Evolutionary conservation across 2,113 vertebrate genomes (phyloP), one percentile per base, ranked within the genome.

Genomic region (Heterocephalus glaber): DNA sequence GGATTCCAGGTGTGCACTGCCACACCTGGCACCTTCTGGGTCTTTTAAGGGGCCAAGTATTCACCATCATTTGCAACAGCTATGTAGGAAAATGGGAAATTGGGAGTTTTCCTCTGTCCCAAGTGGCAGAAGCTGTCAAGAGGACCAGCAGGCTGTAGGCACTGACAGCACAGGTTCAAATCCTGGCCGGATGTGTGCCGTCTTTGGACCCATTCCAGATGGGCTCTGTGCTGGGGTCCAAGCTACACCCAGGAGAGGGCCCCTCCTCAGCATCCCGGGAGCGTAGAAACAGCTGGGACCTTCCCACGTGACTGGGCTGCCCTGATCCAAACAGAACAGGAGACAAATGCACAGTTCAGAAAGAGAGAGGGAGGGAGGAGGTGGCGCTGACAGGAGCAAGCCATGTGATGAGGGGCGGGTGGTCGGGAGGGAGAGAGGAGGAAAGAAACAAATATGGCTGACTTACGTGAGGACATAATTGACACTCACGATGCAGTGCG

Each of bases 401-500:
- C 2, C 0, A 1, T 9, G 47, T 0, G 54, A 61, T 8, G 92
- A 11, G 61, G 81, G 83, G 0, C 13, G 44, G 74, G 47, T n/a
- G n/a, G n/a, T n/a, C n/a, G n/a, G n/a, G 41, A 0, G 41, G 60
- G 5, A 33, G 44, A 56, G 58, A 94, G 54, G 92, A 83, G 4
- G 95, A 97, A 98, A 97, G 97, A 86, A 98, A 97, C 97, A 95
- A 98, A 97, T 96, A 91, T 60, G 95, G 97, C 97, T 95, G 97
- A 99, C 99, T 99, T 99, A 99, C 99, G 99, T 99, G 97, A 99
- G 99, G 92, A 99, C 99, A 97, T 99, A 99, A 99, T 99, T 99
- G 97, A 99, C 99, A 95, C 99, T 99, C 98, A 99, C 99, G 95
- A 99, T 99, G 98, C 99, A 99, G 99, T 99, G 99, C 92, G 99